Evolutionary conservation across 2,888 invertebrate species (phyloP), one percentile per base, ranked within the genome.

Genomic region (Sericinus montela): DNA sequence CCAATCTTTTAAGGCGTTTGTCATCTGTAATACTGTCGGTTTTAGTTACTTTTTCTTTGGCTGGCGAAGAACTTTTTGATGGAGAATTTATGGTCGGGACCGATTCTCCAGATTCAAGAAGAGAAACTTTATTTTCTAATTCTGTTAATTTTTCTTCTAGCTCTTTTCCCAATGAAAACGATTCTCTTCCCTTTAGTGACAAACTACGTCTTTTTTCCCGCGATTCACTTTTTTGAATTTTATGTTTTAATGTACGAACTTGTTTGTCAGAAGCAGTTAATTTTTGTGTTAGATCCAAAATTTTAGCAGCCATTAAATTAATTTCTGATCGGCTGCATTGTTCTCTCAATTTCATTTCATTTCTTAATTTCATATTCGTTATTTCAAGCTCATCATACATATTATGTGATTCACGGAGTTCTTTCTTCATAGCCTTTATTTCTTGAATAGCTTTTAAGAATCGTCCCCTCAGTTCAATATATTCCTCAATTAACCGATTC

Each of bases 71-170:
- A 58, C 90, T 90, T 64, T 91, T 91, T 5, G 90, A 89, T 34
- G 87, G 90, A 43, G 80, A 77, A 53, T 84, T 83, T 44, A 84
- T 83, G 9, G 71, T 79, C 10, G 90, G 85, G 19, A 85, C 79
- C 1, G 82, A 62, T 45, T 88, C 80, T 16, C 83, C 81, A 10
- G 80, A 69, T 67, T 94, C 94, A 45, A 95, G 74, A 55, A 92
- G 89, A 47, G 92, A 90, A 40, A 95, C 93, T 81, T 95, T 95
- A 42, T 91, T 92, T 80, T 96, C 95, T 51, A 96, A 76, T 70
- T 95, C 94, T n/a, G 91, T 91, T 38, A 96, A 89, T 73, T 96
- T 96, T 55, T 94, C 94, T 75, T 97, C 97, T 13, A 97, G 91
- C 74, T 96, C 95, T 73, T 95, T 95, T 10, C 94, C 93, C 38